These are phyloP conservation scores for Leptopilina drosophilae DNA, from an alignment of 2,888 invertebrate genomes.

Conservation along the genomic window DNA sequence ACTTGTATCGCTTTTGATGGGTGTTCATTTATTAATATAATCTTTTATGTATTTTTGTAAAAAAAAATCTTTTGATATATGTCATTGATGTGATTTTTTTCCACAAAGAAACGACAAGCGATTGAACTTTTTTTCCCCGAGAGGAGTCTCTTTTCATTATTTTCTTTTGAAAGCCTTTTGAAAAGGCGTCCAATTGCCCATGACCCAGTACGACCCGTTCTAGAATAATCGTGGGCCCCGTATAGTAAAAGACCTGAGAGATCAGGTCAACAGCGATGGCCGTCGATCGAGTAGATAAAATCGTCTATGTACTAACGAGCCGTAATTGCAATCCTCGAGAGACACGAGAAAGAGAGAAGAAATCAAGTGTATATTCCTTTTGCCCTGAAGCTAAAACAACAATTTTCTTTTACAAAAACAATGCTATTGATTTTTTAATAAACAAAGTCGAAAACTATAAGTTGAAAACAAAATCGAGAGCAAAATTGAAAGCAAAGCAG, in stretches of 20 bases:
- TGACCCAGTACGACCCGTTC: constrained; percentile 35
- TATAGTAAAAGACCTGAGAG: neutral
- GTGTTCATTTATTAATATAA: too few species aligned
- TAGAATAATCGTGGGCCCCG: constrained; percentile 3
- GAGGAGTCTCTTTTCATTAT: constrained; percentile 1
- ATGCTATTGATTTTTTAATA: too few species aligned
- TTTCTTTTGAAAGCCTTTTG: constrained; percentile 8
- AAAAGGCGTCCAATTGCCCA: constrained; percentile 30
- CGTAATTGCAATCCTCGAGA: constrained; percentile 27
- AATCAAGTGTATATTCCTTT: neutral
- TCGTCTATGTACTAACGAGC: constrained; percentile 40
- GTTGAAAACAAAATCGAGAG: too few species aligned
- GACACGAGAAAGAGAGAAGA: neutral
- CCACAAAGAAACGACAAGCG: neutral
- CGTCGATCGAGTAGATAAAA: constrained; percentile 31
- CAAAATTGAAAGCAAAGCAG: too few species aligned
- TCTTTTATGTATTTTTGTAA: too few species aligned
- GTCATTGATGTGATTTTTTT: neutral
- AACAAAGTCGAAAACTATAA: too few species aligned
- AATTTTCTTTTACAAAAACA: too few species aligned
- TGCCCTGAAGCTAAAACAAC: too few species aligned
- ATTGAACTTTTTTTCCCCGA: too few species aligned
- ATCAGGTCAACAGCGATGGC: constrained; percentile 36
- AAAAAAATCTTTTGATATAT: too few species aligned
- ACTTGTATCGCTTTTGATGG: too few species aligned